phyloP scores from a whole-genome alignment of 2,797 vertebrate genomes.

The Notoglanidium macrostoma region DNA sequence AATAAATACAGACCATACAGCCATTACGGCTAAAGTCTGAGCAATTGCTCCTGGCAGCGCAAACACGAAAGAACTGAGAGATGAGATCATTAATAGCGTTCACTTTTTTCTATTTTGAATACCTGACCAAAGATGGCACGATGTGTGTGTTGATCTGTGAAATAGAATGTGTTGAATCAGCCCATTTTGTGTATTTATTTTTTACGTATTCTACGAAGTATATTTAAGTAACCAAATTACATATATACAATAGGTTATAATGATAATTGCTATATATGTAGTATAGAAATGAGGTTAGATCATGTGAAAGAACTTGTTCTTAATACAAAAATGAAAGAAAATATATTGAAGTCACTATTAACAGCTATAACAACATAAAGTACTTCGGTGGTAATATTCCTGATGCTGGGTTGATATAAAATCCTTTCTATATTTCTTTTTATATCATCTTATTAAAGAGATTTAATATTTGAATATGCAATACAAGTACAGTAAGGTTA shows the following conservation, averaged over 20 bases:
- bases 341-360: not conserved
- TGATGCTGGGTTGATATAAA: not conserved
- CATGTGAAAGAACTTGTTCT: not conserved
- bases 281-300: not conserved
- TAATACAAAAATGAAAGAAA: not conserved
- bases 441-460: not conserved
- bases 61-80: conserved; percentile 13
- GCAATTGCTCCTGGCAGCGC: conserved; percentile 24
- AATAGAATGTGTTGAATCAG: not conserved
- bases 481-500: not conserved
- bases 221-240: not conserved
- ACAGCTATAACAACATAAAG: not conserved
- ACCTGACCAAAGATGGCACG: conserved; percentile 23
- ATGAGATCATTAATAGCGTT: conserved; percentile 10
- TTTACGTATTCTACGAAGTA: not conserved
- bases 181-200: not conserved
- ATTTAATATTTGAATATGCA: not conserved
- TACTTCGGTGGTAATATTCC: not conserved
- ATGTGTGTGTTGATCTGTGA: not conserved
- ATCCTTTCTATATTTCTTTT: not conserved
- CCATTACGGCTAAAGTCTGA: not conserved
- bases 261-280: not conserved
- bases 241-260: not conserved
- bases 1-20: conserved; percentile 19
- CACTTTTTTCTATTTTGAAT: conserved; percentile 9